Percentiles rank a stretch among this genome's conserved stretches.
Evolutionary conservation across 92 coral and sea anemone species (phyloP).

Genomic region (Porites lobata): DNA sequence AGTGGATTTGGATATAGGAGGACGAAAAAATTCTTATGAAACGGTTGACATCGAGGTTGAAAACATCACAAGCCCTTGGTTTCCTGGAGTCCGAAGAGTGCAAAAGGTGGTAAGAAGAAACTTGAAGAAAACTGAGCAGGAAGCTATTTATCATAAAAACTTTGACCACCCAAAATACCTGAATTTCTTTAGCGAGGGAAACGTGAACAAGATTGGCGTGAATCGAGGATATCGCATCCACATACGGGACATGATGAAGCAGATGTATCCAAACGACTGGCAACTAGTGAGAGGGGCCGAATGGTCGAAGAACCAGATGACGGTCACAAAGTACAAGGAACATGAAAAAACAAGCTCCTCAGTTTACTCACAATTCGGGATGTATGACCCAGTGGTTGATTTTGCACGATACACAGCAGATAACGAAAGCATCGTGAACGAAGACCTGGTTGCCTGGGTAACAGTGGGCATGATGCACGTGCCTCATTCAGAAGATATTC

Average conservation of each 20-base stretch:
- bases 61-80: constrained; percentile 73
- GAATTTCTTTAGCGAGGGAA: constrained; percentile 70
- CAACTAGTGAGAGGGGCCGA: constrained; percentile 57
- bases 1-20: constrained; percentile 83
- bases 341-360: constrained; percentile 68
- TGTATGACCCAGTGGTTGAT: constrained; percentile 76
- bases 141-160: constrained; percentile 70
- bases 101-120: constrained; percentile 71
- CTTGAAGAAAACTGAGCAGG: constrained; percentile 77
- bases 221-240: constrained; percentile 84
- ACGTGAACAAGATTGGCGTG: constrained; percentile 59
- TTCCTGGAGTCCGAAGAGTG: constrained; percentile 46
- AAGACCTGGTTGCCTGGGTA: constrained; percentile 86
- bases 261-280: constrained; percentile 74
- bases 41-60: constrained; percentile 65
- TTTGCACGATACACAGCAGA: constrained; percentile 70
- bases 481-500: constrained; percentile 87
- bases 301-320: constrained; percentile 76
- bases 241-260: constrained; percentile 72
- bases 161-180: constrained; percentile 80
- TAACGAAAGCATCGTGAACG: constrained; percentile 66
- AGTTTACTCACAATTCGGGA: constrained; percentile 70
- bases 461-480: constrained; percentile 81
- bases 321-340: constrained; percentile 79
- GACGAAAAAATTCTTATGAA: constrained; percentile 73